Evolutionary conservation across 2,797 vertebrate genomes (phyloP).

Genomic region (Dendrocincla fuliginosa): DNA sequence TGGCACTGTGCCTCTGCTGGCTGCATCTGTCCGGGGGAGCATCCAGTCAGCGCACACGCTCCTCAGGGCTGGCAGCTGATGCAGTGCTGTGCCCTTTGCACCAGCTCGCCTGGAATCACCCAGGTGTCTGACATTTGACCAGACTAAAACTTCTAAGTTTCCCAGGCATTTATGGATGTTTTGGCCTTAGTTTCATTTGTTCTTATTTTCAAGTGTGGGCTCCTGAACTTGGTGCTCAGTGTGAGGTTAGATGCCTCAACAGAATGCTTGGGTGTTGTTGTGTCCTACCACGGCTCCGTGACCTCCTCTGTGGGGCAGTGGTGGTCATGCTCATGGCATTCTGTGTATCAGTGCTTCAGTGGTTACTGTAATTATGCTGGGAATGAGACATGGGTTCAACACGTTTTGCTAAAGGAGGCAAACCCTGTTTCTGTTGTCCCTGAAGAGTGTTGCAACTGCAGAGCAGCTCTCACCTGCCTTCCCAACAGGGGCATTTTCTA

Average conservation of each 20-base stretch:
- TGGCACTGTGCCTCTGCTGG: background rate
- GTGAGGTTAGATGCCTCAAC: rapidly evolving
- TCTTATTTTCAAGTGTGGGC: background rate
- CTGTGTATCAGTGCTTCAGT: background rate
- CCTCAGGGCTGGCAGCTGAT: background rate
- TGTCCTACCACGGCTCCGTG: background rate
- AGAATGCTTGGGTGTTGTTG: rapidly evolving
- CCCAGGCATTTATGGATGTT: background rate
- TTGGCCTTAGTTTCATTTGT: background rate
- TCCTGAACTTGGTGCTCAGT: background rate
- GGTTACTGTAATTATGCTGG: background rate
- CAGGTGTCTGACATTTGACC: background rate
- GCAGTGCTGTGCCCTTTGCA: rapidly evolving
- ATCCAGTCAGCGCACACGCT: rapidly evolving
- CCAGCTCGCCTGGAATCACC: background rate
- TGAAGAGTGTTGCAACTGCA: background rate
- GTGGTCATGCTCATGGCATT: background rate
- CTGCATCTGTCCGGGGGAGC: rapidly evolving
- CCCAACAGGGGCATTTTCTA: background rate
- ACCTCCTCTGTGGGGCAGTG: background rate
- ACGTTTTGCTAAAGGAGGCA: background rate
- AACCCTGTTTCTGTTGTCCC: background rate
- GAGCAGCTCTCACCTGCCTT: background rate
- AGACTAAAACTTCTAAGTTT: background rate
- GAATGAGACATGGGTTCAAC: background rate